Evolutionary conservation across 1,140 invertebrate species (phyloP).

Genomic region (Streblospio benedicti): DNA sequence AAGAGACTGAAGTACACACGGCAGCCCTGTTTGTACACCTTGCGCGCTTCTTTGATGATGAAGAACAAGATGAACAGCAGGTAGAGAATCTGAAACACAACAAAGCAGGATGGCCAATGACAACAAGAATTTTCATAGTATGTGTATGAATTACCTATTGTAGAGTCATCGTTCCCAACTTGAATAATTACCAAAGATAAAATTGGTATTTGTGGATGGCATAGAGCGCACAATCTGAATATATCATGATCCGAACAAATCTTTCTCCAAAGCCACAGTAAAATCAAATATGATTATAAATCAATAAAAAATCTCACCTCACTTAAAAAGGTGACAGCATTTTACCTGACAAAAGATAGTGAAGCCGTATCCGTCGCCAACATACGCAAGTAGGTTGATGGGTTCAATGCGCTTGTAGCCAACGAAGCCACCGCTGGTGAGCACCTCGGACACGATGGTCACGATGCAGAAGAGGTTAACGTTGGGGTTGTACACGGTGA

Average conservation of each 20-base stretch:
- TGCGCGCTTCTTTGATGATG: slow-evolving; percentile 43
- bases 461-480: slow-evolving; percentile 50
- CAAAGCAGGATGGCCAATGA: no score
- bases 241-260: no score
- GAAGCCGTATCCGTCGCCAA: slow-evolving; percentile 32
- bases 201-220: no score
- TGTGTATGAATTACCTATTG: no score
- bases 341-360: slow-evolving; percentile 36
- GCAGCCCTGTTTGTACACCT: slow-evolving; percentile 25
- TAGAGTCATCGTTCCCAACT: no score
- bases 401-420: slow-evolving; percentile 51
- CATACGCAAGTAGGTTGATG: slow-evolving; percentile 37
- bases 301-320: not conserved
- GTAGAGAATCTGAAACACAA: not conserved
- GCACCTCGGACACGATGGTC: slow-evolving; percentile 51
- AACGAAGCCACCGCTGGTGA: slow-evolving; percentile 50
- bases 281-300: not conserved
- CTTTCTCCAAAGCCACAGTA: no score
- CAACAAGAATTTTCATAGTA: no score
- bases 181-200: slow-evolving; percentile 23
- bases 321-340: no score
- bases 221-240: no score
- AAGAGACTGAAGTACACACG: slow-evolving; percentile 43
- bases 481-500: slow-evolving; percentile 55
- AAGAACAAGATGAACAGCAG: slow-evolving; percentile 50